phyloP scores from a whole-genome alignment of 2,888 invertebrate species.

The Melikaiella ostensackeni region DNA sequence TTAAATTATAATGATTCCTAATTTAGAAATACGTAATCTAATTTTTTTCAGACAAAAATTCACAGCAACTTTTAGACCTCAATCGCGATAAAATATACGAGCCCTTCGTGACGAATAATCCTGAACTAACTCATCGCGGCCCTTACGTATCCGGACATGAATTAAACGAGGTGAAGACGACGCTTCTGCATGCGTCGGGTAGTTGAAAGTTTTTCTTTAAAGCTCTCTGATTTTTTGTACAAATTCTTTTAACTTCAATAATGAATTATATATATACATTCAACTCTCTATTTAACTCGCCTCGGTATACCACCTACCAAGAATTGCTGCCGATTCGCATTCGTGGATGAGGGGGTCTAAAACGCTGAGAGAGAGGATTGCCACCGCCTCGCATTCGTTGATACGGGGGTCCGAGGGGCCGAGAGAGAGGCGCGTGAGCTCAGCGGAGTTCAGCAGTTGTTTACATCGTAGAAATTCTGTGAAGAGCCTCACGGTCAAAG shows the following conservation, averaged over 20 bases:
- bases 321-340: too few species aligned
- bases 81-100: slow-evolving; percentile 62
- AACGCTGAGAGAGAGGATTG: too few species aligned
- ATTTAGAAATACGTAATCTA: slow-evolving; percentile 1
- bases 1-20: background rate
- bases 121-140: slow-evolving; percentile 69
- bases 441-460: too few species aligned
- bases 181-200: slow-evolving; percentile 69
- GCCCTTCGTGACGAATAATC: slow-evolving; percentile 59
- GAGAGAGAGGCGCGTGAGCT: too few species aligned
- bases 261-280: background rate
- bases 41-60: slow-evolving; percentile 64
- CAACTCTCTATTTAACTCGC: too few species aligned
- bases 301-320: too few species aligned
- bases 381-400: too few species aligned
- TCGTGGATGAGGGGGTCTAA: too few species aligned
- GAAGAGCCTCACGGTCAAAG: too few species aligned
- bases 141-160: slow-evolving; percentile 69
- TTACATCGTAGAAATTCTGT: too few species aligned
- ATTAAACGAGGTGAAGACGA: slow-evolving; percentile 72
- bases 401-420: too few species aligned
- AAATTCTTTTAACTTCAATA: slow-evolving; percentile 16
- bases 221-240: slow-evolving; percentile 30
- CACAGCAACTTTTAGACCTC: slow-evolving; percentile 63
- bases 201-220: slow-evolving; percentile 61